A percentile compares a stretch with the other conserved stretches of the same genome.
Conservation (phyloP, 2,797 vertebrate species). For the Nyctibius grandis region DNA sequence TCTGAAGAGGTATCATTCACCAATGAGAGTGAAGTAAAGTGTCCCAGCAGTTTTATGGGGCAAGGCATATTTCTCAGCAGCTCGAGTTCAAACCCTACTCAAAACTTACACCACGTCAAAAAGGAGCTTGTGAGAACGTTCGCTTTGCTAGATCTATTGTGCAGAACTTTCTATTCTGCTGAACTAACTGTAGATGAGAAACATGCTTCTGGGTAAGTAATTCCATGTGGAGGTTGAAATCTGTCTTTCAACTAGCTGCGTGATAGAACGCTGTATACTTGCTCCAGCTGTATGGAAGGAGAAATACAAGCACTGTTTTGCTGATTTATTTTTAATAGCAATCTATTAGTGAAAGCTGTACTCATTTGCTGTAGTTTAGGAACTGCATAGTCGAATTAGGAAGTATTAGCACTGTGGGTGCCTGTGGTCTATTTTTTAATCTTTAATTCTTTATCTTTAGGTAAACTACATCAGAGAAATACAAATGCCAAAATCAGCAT, state of each 20-base stretch:
- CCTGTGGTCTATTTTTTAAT: neutral
- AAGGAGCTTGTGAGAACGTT: neutral
- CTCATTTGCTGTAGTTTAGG: neutral
- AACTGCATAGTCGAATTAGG: neutral
- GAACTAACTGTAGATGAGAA: conserved; percentile 54
- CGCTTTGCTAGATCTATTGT: conserved; percentile 17
- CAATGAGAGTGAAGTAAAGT: conserved; percentile 41
- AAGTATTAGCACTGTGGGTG: neutral
- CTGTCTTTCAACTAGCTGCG: conserved; percentile 3
- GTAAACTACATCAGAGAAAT: neutral
- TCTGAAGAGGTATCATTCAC: conserved; percentile 38
- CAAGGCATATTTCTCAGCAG: conserved; percentile 51
- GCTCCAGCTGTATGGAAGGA: neutral
- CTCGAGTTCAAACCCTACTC: neutral
- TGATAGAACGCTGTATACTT: neutral
- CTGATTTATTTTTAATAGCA: conserved; percentile 32
- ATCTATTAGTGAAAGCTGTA: neutral
- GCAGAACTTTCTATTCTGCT: conserved; percentile 34
- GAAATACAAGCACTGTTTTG: neutral
- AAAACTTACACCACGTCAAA: conserved; percentile 8
- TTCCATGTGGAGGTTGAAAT: conserved; percentile 30
- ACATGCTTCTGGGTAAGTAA: conserved; percentile 79
- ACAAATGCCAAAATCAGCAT: conserved; percentile 38
- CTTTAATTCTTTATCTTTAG: neutral
- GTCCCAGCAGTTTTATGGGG: conserved; percentile 23